Evolutionary conservation across 2,888 invertebrate species (phyloP), one percentile per base, ranked within the genome.

Genomic region (Odontothrips loti): DNA sequence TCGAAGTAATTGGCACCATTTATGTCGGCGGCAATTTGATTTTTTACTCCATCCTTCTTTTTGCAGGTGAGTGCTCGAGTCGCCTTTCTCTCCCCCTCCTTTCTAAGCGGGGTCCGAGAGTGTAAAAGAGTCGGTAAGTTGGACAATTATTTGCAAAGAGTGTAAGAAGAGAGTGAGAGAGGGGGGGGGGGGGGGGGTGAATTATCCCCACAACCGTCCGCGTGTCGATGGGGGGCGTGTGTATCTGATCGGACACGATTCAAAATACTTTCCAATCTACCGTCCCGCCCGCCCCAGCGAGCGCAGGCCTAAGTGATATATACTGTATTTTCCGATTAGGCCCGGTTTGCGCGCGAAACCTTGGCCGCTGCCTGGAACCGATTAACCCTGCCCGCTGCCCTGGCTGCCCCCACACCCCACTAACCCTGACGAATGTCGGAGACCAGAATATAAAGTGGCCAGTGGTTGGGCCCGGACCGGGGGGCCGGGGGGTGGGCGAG

Each of bases 371-470:
- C 20, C 58, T 58, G 58, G n/a, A n/a, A n/a, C 20, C 58, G 58
- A 58, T 58, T 58, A 58, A 58, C 58, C 58, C 58, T 2, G 34
- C 34, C 58, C 58, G 58, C 6, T n/a, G 58, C 15, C 17, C 20
- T 17, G 15, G 58, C n/a, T 8, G 58, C 17, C n/a, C 58, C 58
- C 58, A 12, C 58, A 6, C 58, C 58, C 58, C 68, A 1, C 27
- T 75, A 1, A 17, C 68, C 68, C 68, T 75, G 68, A 75, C 23
- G 68, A 27, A 75, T 75, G 68, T 75, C 68, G 68, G 23, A 75
- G 68, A 75, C 68, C 68, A 11, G 68, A 75, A 75, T 75, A 75
- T 75, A 75, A 75, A 75, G 68, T 75, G 27, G 23, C 27, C n/a
- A 2, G 34, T 2, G 34, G 34, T 6, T 6, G 34, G 34, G 34